Conservation (phyloP, 2,113 vertebrate species). For the Phainopepla nitens region DNA sequence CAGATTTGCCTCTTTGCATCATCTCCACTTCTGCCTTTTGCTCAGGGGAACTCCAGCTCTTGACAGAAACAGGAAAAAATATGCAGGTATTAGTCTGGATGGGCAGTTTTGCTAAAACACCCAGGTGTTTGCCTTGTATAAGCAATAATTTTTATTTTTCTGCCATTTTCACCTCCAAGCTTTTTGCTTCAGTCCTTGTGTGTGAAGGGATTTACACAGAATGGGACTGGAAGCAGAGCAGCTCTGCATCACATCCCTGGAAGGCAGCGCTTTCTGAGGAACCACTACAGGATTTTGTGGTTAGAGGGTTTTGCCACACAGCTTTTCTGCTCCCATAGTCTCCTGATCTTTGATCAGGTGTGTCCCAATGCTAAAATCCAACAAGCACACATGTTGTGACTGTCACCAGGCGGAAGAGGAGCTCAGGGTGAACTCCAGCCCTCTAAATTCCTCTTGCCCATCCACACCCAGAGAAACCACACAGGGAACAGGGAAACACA, state of each 20-base stretch:
- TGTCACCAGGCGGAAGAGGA: constrained; percentile 68
- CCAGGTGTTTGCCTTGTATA: accelerated
- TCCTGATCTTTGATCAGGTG: neutral
- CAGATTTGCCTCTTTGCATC: neutral
- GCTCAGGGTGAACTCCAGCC: constrained; percentile 77
- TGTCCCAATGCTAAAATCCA: constrained; percentile 64
- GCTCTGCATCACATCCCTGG: neutral
- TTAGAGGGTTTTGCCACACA: accelerated
- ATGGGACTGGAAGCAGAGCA: neutral
- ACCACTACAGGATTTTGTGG: accelerated
- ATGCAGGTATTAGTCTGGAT: neutral
- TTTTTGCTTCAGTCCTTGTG: neutral
- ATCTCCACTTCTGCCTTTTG: neutral
- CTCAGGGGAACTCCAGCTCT: neutral
- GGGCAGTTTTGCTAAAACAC: neutral
- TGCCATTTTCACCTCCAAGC: neutral
- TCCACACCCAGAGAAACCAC: constrained; percentile 54
- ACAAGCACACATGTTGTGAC: constrained; percentile 63
- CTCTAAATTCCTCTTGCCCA: constrained; percentile 77
- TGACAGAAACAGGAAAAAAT: neutral
- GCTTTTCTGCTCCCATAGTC: neutral
- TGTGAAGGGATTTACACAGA: neutral
- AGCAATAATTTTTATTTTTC: neutral
- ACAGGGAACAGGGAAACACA: neutral
- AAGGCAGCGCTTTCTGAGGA: accelerated